Evolutionary conservation across 2,113 vertebrate genomes (phyloP).

Genomic region (Sebastes schlegelii): DNA sequence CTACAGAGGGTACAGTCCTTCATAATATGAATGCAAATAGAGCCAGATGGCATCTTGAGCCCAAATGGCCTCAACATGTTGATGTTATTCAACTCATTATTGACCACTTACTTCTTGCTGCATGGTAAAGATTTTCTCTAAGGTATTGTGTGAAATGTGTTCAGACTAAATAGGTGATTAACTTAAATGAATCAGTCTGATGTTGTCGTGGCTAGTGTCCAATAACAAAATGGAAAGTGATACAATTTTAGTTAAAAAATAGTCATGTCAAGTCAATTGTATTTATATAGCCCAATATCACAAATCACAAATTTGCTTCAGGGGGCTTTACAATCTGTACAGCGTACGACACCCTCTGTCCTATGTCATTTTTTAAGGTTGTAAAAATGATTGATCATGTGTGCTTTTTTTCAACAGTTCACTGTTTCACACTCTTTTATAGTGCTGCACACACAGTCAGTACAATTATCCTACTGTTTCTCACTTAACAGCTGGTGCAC

Average conservation of each 20-base stretch:
- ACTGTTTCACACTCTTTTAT: background rate
- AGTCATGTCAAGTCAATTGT: background rate
- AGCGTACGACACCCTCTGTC: background rate
- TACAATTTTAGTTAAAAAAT: background rate
- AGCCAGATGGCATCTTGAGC: constrained; percentile 51
- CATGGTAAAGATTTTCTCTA: background rate
- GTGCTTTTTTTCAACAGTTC: background rate
- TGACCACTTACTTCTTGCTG: constrained; percentile 25
- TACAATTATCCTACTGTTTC: background rate
- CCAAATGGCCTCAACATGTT: constrained; percentile 37
- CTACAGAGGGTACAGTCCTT: constrained; percentile 1
- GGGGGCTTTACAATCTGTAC: background rate
- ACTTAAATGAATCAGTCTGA: constrained; percentile 14
- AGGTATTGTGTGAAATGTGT: constrained; percentile 4
- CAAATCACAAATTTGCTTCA: background rate
- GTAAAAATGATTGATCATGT: background rate
- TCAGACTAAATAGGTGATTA: constrained; percentile 19
- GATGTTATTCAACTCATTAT: constrained; percentile 38
- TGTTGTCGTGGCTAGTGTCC: background rate
- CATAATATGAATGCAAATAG: constrained; percentile 43
- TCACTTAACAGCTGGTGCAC: background rate
- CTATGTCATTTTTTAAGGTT: background rate
- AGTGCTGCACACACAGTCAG: background rate
- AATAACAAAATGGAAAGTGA: constrained; percentile 5
- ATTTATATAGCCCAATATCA: background rate